These are phyloP conservation scores for Orbicella faveolata DNA, from an alignment of 64 coral and sea anemone species.

Conservation along the genomic window DNA sequence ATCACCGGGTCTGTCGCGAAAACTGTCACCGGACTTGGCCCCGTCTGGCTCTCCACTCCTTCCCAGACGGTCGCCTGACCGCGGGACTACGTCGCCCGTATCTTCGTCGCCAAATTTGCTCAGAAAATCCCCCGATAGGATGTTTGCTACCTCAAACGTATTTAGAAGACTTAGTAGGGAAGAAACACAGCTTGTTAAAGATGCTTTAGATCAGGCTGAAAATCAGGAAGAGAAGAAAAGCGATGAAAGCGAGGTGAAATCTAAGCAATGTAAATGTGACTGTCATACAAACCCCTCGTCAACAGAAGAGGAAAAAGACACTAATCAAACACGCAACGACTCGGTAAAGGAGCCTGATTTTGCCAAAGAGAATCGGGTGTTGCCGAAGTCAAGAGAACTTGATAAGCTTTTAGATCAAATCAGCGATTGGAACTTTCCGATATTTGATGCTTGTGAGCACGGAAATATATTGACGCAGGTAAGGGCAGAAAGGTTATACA, in stretches of 20 bases:
- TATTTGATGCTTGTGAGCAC: conserved; percentile 94
- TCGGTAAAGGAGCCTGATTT: background rate
- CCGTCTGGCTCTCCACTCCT: conserved; percentile 43
- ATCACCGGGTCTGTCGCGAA: conserved; percentile 11
- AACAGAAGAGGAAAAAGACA: conserved; percentile 10
- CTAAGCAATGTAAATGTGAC: conserved; percentile 58
- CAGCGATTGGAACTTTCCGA: conserved; percentile 95
- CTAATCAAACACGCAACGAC: background rate
- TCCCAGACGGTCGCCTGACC: conserved; percentile 41
- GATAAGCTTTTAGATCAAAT: conserved; percentile 74
- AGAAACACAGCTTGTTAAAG: conserved; percentile 59
- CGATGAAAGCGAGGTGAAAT: conserved; percentile 15
- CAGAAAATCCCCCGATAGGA: conserved; percentile 83
- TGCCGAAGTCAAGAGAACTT: conserved; percentile 66
- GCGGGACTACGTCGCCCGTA: conserved; percentile 13
- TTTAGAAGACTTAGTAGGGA: conserved; percentile 76
- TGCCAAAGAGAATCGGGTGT: conserved; percentile 44
- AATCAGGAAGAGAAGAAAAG: conserved; percentile 23
- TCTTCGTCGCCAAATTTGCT: conserved; percentile 58
- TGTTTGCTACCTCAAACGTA: conserved; percentile 53
- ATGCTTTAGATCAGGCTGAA: conserved; percentile 61
- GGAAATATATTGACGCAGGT: conserved; percentile 94
- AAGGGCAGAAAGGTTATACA: background rate
- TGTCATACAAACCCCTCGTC: conserved; percentile 52
- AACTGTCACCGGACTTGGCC: conserved; percentile 33